Evolutionary conservation across 2,888 invertebrate species (phyloP).

Genomic region (Xylocampa areola): DNA sequence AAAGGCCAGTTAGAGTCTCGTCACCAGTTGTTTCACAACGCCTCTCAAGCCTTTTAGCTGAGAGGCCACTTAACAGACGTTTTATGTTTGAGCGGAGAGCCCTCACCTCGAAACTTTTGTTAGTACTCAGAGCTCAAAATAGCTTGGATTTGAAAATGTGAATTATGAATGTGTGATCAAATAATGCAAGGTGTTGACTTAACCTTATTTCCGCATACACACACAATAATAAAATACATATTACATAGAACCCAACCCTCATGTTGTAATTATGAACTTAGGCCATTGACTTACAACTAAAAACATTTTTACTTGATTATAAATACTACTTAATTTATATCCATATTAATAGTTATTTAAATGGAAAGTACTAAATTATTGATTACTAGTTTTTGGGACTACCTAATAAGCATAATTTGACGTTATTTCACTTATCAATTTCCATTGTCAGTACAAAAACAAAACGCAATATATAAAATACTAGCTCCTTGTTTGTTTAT

Average conservation of each 20-base stretch:
- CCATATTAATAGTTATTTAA: no score
- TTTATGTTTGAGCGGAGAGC: constrained; percentile 64
- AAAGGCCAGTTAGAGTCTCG: constrained; percentile 59
- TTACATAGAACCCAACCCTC: no score
- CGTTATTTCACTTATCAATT: constrained; percentile 45
- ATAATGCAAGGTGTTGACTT: constrained; percentile 3
- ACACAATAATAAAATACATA: no score
- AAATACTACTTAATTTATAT: no score
- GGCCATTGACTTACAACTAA: no score
- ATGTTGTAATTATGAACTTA: no score
- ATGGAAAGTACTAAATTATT: no score
- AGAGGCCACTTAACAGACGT: constrained; percentile 63
- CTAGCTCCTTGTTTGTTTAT: constrained; percentile 44
- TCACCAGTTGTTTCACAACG: constrained; percentile 39
- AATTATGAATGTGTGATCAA: constrained; percentile 9
- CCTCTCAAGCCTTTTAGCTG: constrained; percentile 58
- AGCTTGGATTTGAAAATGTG: constrained; percentile 3
- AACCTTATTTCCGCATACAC: no score
- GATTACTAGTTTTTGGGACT: no score
- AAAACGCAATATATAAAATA: constrained; percentile 24
- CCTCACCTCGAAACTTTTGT: constrained; percentile 68
- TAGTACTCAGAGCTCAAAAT: constrained; percentile 39
- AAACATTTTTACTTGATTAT: no score
- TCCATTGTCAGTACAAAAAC: constrained; percentile 10
- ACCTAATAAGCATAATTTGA: no score